A percentile compares a stretch with the other conserved stretches of the same genome.
Evolutionary conservation across 1,140 invertebrate genomes (phyloP).

Genomic region (Diabrotica virgifera): DNA sequence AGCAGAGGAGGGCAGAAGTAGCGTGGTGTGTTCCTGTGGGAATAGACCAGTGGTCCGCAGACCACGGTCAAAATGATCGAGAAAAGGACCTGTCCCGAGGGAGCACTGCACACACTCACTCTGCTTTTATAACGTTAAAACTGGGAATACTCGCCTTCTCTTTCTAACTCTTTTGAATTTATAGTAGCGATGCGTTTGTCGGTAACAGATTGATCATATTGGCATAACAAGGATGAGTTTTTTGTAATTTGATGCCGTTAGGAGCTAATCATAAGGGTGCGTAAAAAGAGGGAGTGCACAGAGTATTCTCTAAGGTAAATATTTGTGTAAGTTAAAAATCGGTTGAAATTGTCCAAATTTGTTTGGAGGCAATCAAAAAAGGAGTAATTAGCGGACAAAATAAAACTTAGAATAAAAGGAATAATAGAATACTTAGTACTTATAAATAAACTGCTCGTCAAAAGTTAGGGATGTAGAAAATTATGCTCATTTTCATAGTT

Average conservation of each 20-base stretch:
- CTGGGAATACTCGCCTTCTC: conserved; percentile 2
- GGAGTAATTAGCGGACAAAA: too few relatives aligned
- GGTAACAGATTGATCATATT: neutral
- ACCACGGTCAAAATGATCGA: conserved; percentile 21
- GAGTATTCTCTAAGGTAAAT: too few relatives aligned
- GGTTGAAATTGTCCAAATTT: too few relatives aligned
- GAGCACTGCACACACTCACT: conserved; percentile 8
- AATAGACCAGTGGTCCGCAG: conserved; percentile 12
- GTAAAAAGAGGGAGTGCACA: neutral
- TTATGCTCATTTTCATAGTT: too few relatives aligned
- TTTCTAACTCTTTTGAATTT: neutral
- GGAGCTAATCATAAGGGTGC: neutral
- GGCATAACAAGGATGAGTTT: neutral
- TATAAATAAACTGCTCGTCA: too few relatives aligned
- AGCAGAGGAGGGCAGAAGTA: neutral
- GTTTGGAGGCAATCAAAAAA: too few relatives aligned
- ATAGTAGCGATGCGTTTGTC: neutral
- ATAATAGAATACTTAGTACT: too few relatives aligned
- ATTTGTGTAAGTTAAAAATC: too few relatives aligned
- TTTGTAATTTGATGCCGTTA: neutral
- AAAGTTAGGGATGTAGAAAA: too few relatives aligned
- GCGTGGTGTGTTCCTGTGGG: conserved; percentile 13
- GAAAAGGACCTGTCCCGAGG: conserved; percentile 18
- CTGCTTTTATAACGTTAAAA: conserved; percentile 21
- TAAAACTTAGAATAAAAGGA: too few relatives aligned